A percentile compares a stretch with the other conserved stretches of the same genome.
These are phyloP conservation scores for Harpagoxenus sublaevis DNA, from an alignment of 2,888 invertebrate genomes.

Conservation along the genomic window DNA sequence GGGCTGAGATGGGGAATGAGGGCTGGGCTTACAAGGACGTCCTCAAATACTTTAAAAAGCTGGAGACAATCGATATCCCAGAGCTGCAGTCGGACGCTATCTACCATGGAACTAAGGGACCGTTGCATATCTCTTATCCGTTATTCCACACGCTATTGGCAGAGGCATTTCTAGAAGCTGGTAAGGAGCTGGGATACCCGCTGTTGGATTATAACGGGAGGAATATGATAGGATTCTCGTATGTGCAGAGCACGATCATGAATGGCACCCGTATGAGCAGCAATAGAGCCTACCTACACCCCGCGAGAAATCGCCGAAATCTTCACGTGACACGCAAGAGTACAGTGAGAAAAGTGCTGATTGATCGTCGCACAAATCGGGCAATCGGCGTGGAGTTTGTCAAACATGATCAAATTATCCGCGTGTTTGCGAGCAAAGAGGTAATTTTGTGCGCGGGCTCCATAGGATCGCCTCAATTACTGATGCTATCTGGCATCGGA, in stretches of 20 bases:
- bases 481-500: constrained; percentile 93
- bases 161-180: constrained; percentile 89
- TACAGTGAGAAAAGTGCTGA: constrained; percentile 88
- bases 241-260: constrained; percentile 89
- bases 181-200: constrained; percentile 88
- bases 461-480: constrained; percentile 89
- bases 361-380: constrained; percentile 87
- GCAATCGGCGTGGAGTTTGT: constrained; percentile 89
- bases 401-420: constrained; percentile 87
- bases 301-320: constrained; percentile 88
- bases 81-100: constrained; percentile 83
- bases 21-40: constrained; percentile 93
- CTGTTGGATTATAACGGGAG: constrained; percentile 89
- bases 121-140: constrained; percentile 88
- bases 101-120: constrained; percentile 88
- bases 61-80: constrained; percentile 90
- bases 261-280: constrained; percentile 91
- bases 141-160: constrained; percentile 88
- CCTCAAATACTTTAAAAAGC: constrained; percentile 92
- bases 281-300: constrained; percentile 90
- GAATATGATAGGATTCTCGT: constrained; percentile 89
- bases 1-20: constrained; percentile 91
- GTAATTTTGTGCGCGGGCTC: constrained; percentile 92
- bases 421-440: constrained; percentile 90
- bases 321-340: constrained; percentile 89